These are phyloP conservation scores for Sycophila texana DNA, from an alignment of 2,888 invertebrate genomes.

Conservation along the genomic window DNA sequence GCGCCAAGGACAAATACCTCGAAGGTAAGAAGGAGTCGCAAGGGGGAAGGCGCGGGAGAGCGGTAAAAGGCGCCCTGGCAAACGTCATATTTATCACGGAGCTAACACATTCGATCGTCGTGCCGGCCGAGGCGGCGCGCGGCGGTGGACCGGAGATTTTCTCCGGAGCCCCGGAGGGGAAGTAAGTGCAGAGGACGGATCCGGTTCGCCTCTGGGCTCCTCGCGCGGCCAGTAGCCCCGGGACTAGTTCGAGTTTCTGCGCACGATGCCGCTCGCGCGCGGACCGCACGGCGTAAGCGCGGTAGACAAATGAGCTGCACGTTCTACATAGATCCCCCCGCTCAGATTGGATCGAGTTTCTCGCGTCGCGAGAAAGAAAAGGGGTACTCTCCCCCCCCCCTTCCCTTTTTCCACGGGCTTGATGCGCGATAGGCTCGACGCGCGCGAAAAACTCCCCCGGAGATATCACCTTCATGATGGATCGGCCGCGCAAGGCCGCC, in stretches of 20 bases:
- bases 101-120: not conserved
- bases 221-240: slow-evolving; percentile 34
- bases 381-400: slow-evolving; percentile 7
- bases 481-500: slow-evolving; percentile 65
- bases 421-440: slow-evolving; percentile 43
- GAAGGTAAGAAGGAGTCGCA: not conserved
- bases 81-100: not conserved
- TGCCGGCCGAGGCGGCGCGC: too few species aligned
- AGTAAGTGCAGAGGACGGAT: slow-evolving; percentile 60
- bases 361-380: slow-evolving; percentile 69
- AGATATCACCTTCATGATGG: slow-evolving; percentile 65
- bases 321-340: slow-evolving; percentile 74
- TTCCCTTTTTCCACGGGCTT: slow-evolving; percentile 38
- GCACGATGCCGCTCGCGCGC: too few species aligned
- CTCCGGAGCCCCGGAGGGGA: not conserved
- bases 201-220: slow-evolving; percentile 71
- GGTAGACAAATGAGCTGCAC: slow-evolving; percentile 74
- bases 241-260: slow-evolving; percentile 65
- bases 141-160: too few species aligned
- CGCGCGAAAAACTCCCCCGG: slow-evolving; percentile 26
- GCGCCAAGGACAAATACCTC: too few species aligned
- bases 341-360: slow-evolving; percentile 74
- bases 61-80: not conserved
- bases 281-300: slow-evolving; percentile 63
- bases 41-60: not conserved